Base-by-base conservation (phyloP, 2,797 vertebrate genomes). In the Glossophaga mutica region DNA sequence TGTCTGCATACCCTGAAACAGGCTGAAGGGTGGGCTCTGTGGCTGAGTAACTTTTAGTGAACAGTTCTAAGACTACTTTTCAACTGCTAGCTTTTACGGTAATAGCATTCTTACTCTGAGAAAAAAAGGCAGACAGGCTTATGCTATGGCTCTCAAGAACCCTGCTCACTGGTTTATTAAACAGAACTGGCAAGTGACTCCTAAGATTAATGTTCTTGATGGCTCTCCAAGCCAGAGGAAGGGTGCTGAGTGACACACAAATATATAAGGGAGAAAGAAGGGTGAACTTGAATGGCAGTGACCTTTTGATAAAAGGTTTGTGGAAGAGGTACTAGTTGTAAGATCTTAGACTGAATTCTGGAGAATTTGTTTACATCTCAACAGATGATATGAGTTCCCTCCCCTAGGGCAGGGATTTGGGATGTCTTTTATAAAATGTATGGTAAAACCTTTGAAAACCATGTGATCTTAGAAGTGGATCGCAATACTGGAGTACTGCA, bases 111-210 rank as follows among this genome's bases (percentile, higher is more conserved):
- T 92, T 86, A 34, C 29, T 87, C 37, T 62, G 62, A 85, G 55
- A 12, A 85, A 71, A 71, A 59, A 97, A 78, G 26, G 84, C 39
- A 71, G 57, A 39, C 73, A 92, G 32, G 71, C n/a, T 97, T 96
- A 94, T 78, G 50, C 3, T 97, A 97, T 87, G 97, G 96, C 95
- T 97, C 96, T 97, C 62, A 62, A 97, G 97, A 98, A 97, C 96
- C 96, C 96, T 98, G 97, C 96, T 97, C 98, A 97, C 97, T 98
- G 96, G 95, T 97, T 98, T 97, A 67, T 97, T 98, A 97, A 97
- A 97, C 96, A 97, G 96, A 98, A 97, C 85, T 98, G 97, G 98
- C 97, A 98, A 98, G 97, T 96, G 98, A 97, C 95, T 98, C 97
- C 92, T 92, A 96, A 98, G 97, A 98, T 96, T 96, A 98, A 98